Evolutionary conservation across 1,140 invertebrate genomes (phyloP).

Genomic region (Drosophila sucinea): DNA sequence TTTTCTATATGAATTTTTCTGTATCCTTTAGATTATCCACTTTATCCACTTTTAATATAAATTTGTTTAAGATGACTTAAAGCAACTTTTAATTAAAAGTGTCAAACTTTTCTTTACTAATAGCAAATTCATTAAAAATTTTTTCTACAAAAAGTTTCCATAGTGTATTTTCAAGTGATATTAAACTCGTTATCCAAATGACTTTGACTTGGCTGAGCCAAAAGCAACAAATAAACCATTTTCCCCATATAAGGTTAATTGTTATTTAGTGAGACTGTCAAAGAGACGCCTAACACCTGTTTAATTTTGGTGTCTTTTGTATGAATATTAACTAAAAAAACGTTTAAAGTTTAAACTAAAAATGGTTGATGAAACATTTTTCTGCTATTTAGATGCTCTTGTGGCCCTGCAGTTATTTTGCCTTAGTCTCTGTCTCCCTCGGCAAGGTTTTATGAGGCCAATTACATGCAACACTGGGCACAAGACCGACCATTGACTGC

Average conservation of each 20-base stretch:
- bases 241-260: conserved; percentile 65
- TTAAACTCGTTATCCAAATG: conserved; percentile 63
- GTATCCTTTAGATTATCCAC: no score
- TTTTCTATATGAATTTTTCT: no score
- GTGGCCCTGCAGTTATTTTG: conserved; percentile 47
- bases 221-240: conserved; percentile 25
- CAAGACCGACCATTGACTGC: conserved; percentile 67
- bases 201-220: conserved; percentile 4
- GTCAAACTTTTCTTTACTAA: no score
- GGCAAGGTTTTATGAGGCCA: conserved; percentile 35
- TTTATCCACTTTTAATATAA: no score
- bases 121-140: no score
- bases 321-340: conserved; percentile 50
- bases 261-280: conserved; percentile 67
- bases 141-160: neutral
- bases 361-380: conserved; percentile 13
- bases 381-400: neutral
- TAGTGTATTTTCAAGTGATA: neutral
- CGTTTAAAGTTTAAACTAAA: conserved; percentile 18
- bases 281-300: conserved; percentile 62
- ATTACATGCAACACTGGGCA: conserved; percentile 77
- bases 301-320: conserved; percentile 27
- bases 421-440: neutral
- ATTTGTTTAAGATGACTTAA: no score
- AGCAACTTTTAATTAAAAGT: no score